These are phyloP conservation scores for Bellardia pandia DNA, from an alignment of 2,888 invertebrate genomes.

Conservation along the genomic window DNA sequence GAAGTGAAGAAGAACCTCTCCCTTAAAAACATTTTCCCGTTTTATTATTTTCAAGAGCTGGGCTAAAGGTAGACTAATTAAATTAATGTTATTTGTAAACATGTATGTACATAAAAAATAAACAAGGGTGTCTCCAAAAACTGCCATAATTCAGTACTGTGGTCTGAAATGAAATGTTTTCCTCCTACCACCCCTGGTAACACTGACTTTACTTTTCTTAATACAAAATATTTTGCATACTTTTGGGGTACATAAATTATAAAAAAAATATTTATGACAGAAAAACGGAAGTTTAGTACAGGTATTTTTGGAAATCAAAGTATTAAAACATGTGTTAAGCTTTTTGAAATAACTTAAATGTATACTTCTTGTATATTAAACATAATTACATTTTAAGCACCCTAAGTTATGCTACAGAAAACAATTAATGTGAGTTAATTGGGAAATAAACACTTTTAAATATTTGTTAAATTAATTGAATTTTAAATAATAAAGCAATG, in stretches of 20 bases:
- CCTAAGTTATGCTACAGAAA: conserved; percentile 19
- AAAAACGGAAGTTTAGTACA: not conserved
- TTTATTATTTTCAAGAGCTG: not conserved
- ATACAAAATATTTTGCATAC: conserved; percentile 51
- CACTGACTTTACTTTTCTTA: not conserved
- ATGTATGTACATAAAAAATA: conserved; percentile 35
- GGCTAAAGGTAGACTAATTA: conserved; percentile 62
- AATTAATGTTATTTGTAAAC: conserved; percentile 67
- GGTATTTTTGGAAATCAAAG: conserved; percentile 42
- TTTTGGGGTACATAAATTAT: conserved; percentile 50
- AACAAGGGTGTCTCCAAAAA: conserved; percentile 36
- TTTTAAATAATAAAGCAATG: no score
- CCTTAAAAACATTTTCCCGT: not conserved
- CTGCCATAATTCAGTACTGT: conserved; percentile 45
- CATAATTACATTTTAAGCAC: not conserved
- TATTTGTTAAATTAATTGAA: no score
- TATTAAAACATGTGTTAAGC: conserved; percentile 20
- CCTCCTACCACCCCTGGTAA: not conserved
- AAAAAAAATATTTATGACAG: not conserved
- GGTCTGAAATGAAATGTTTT: conserved; percentile 6
- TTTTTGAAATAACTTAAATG: not conserved
- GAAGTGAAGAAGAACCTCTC: conserved; percentile 3
- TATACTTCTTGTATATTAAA: not conserved
- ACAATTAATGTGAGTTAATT: no score
- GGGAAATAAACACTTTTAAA: no score